These are phyloP conservation scores for Emydocephalus ijimae DNA, from an alignment of 2,113 vertebrate species.

Conservation along the genomic window DNA sequence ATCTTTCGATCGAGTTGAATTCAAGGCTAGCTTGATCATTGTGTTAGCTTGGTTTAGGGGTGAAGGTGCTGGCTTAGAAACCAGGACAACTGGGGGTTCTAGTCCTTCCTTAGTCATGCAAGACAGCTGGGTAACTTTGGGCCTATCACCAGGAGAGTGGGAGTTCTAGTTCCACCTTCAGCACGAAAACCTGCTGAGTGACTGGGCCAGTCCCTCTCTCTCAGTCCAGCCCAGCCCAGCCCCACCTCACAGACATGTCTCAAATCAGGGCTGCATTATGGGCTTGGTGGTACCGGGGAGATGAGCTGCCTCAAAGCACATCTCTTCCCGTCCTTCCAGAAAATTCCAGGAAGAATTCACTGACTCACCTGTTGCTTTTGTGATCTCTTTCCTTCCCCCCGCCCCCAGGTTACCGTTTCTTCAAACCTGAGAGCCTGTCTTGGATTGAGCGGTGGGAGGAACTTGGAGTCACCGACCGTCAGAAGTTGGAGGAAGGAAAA, in stretches of 20 bases:
- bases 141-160: no score
- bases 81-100: no score
- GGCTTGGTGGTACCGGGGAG: not conserved
- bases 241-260: no score
- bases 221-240: no score
- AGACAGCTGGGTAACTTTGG: no score
- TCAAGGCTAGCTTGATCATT: no score
- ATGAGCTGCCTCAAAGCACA: not conserved
- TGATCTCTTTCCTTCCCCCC: no score
- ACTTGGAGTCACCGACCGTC: constrained; percentile 9
- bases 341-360: not conserved
- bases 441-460: constrained; percentile 31
- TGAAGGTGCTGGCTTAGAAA: no score
- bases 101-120: no score
- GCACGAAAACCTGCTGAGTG: accelerated
- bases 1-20: not conserved
- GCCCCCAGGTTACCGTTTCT: constrained; percentile 11
- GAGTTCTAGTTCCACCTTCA: not conserved
- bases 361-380: not conserved
- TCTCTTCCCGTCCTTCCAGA: not conserved
- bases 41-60: no score
- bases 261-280: not conserved
- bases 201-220: not conserved
- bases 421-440: constrained; percentile 19
- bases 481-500: constrained; percentile 30